Evolutionary conservation across 2,797 vertebrate species (phyloP), one percentile per base, ranked within the genome.

Genomic region (Somateria mollissima): DNA sequence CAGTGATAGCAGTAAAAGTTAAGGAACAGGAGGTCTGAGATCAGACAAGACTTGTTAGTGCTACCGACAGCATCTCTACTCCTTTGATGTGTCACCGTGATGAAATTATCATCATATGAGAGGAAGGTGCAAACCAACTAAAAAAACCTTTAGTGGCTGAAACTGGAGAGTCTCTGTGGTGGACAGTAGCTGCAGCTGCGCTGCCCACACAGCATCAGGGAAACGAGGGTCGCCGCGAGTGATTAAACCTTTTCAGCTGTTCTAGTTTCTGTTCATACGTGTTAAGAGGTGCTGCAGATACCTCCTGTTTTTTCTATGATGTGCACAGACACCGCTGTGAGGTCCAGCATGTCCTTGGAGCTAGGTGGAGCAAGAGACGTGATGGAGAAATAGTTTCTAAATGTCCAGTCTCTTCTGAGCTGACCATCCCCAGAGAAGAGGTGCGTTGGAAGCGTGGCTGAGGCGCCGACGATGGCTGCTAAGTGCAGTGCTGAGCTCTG

Each of bases 401-500:
- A 84, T 93, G 89, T 90, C 94, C 66, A 69, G 39, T 84, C 60
- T 89, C 47, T 34, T 58, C 92, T 37, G 30, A 60, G 30, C 30
- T 84, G 89, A 77, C 87, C 53, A 5, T 53, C 82, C 66, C 69
- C 32, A 21, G 89, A 79, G 74, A 28, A 28, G 65, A 85, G 85
- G 57, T 88, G 93, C 83, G 97, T 84, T 79, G 51, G 76, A 94
- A 95, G 94, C 92, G 89, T 97, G 96, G 96, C 97, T 98, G 96
- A 86, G 95, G 97, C 98, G 97, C 96, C 97, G 96, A 95, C 98
- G 98, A 96, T 96, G 60, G 95, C 30, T 57, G 49, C 92, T 98
- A 98, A 98, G 98, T 98, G 98, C 98, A 90, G 98, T 98, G 98
- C 98, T 97, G 97, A 96, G 91, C 95, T 94, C 93, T 94, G 97